Evolutionary conservation across 2,888 invertebrate genomes (phyloP).

Genomic region (Callimorpha dominula): DNA sequence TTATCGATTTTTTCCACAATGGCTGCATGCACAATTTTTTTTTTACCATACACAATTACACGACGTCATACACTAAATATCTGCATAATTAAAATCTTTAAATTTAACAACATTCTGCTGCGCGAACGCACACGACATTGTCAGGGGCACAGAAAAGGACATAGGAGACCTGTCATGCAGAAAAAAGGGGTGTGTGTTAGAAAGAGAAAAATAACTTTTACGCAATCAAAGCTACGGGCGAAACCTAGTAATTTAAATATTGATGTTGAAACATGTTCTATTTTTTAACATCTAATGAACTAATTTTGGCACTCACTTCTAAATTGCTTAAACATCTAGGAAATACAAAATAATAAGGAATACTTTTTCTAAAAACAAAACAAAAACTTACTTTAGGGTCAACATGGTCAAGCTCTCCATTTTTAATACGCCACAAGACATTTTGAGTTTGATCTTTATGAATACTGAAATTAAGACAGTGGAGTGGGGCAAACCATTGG

Average conservation of each 20-base stretch:
- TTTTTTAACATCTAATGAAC: neutral
- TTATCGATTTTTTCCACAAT: too few species aligned
- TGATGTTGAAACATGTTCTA: neutral
- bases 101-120: too few species aligned
- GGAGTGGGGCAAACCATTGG: conserved; percentile 95
- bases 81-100: too few species aligned
- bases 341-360: neutral
- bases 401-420: conserved; percentile 96
- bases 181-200: neutral
- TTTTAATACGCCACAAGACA: conserved; percentile 95
- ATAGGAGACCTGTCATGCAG: neutral
- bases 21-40: too few species aligned
- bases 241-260: neutral
- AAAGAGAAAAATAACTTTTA: neutral
- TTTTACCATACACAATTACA: too few species aligned
- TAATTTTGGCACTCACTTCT: neutral
- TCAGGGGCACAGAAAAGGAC: neutral
- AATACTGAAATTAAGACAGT: conserved; percentile 96
- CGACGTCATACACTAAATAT: too few species aligned
- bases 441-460: conserved; percentile 95
- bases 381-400: conserved; percentile 94
- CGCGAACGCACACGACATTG: too few species aligned
- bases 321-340: neutral
- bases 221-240: neutral
- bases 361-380: neutral